Conservation (phyloP, 2,113 vertebrate species). For the Melanotaenia duboulayi region DNA sequence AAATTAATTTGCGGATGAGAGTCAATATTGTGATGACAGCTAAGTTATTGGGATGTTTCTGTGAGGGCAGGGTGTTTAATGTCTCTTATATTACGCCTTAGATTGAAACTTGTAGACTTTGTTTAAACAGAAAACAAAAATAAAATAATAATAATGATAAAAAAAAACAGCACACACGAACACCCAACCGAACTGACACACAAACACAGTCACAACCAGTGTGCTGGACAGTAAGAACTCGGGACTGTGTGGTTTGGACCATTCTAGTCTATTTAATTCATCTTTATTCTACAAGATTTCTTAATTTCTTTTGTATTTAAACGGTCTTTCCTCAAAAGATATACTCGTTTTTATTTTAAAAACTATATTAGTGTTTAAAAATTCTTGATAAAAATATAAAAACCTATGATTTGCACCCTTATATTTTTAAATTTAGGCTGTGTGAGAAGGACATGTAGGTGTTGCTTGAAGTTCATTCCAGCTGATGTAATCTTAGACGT, state of each 20-base stretch:
- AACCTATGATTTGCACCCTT: too few relatives aligned
- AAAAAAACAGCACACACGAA: neutral
- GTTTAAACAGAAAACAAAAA: neutral
- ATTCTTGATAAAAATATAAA: too few relatives aligned
- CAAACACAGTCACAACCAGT: slow-evolving; percentile 14
- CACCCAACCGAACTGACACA: slow-evolving; percentile 12
- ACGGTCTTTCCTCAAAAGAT: too few relatives aligned
- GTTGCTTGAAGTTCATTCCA: slow-evolving; percentile 38
- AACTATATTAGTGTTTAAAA: too few relatives aligned
- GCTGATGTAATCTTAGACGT: slow-evolving; percentile 62
- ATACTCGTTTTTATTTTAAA: too few relatives aligned
- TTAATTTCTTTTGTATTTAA: too few relatives aligned
- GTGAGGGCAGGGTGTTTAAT: slow-evolving; percentile 2
- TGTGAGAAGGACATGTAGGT: slow-evolving; percentile 58
- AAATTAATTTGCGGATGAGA: slow-evolving; percentile 43
- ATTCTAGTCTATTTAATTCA: neutral
- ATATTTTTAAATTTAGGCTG: slow-evolving; percentile 10
- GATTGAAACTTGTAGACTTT: slow-evolving; percentile 15
- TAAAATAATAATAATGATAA: too few relatives aligned
- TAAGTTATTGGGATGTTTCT: slow-evolving; percentile 34
- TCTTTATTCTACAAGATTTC: neutral
- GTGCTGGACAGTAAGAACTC: slow-evolving; percentile 2
- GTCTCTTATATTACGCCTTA: slow-evolving; percentile 26
- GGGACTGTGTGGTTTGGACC: neutral
- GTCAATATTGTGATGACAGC: slow-evolving; percentile 22